Evolutionary conservation across 2,888 invertebrate genomes (phyloP).

Genomic region (Eretmocerus hayati): DNA sequence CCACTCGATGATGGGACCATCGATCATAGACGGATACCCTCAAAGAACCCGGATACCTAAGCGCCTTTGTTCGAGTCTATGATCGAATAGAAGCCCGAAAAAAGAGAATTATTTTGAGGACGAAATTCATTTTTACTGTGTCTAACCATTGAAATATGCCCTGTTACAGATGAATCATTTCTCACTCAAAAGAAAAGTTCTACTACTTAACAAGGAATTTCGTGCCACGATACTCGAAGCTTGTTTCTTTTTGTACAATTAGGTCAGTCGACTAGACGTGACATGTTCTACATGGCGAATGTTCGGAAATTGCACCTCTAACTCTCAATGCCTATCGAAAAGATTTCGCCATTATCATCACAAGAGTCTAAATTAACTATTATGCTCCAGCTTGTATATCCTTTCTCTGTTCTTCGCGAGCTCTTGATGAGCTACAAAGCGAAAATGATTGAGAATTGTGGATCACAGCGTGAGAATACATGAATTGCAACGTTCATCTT

Average conservation of each 20-base stretch:
- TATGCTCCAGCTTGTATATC: not conserved
- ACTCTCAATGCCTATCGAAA: constrained; percentile 7
- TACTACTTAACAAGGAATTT: not conserved
- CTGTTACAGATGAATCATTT: not conserved
- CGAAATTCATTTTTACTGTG: too few relatives aligned
- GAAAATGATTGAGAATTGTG: too few relatives aligned
- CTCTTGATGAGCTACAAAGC: too few relatives aligned
- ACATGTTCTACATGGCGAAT: constrained; percentile 15
- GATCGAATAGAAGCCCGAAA: too few relatives aligned
- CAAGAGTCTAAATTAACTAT: constrained; percentile 7
- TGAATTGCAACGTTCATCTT: too few relatives aligned
- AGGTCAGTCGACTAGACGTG: constrained; percentile 22
- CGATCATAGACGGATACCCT: too few relatives aligned
- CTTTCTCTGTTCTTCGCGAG: not conserved
- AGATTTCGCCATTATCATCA: not conserved
- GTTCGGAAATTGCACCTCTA: constrained; percentile 12
- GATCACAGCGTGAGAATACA: too few relatives aligned
- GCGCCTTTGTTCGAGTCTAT: too few relatives aligned
- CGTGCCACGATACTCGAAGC: not conserved
- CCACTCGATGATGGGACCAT: too few relatives aligned
- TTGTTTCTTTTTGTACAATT: constrained; percentile 15
- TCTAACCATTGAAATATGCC: not conserved
- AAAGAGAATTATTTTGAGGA: too few relatives aligned
- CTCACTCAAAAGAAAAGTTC: not conserved
- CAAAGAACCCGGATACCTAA: too few relatives aligned